These are phyloP conservation scores for Trypoxylus dichotomus DNA, from an alignment of 1,140 invertebrate genomes.

Conservation along the genomic window DNA sequence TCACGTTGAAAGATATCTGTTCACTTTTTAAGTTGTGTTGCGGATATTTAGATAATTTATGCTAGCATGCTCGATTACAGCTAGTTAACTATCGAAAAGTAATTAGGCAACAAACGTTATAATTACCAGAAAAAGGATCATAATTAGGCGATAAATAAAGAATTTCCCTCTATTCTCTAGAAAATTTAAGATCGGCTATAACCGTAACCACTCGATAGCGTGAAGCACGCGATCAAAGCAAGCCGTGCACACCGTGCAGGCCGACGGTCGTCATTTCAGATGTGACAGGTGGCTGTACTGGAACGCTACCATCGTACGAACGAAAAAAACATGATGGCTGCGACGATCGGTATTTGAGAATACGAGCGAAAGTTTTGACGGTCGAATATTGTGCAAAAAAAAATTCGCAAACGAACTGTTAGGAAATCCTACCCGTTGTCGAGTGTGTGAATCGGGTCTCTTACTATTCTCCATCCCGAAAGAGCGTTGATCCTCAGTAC, in stretches of 20 bases:
- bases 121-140: no score
- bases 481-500: neutral
- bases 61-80: no score
- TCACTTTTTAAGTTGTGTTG: no score
- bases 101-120: no score
- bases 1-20: no score
- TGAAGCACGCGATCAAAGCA: neutral
- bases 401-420: neutral
- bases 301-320: slow-evolving; percentile 45
- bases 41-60: no score
- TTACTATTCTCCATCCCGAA: neutral
- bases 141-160: no score
- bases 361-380: slow-evolving; percentile 43
- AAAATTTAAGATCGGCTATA: slow-evolving; percentile 18
- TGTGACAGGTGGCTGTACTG: slow-evolving; percentile 52
- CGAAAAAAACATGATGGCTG: slow-evolving; percentile 42
- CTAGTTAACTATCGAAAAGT: no score
- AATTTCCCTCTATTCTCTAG: no score
- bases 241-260: slow-evolving; percentile 19
- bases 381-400: slow-evolving; percentile 38
- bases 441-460: slow-evolving; percentile 4
- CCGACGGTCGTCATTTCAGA: slow-evolving; percentile 40
- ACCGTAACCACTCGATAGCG: neutral
- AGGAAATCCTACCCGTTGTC: neutral
- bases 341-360: slow-evolving; percentile 35